phyloP scores from a whole-genome alignment of 2,888 invertebrate species.

The Dysmachus trigonus region DNA sequence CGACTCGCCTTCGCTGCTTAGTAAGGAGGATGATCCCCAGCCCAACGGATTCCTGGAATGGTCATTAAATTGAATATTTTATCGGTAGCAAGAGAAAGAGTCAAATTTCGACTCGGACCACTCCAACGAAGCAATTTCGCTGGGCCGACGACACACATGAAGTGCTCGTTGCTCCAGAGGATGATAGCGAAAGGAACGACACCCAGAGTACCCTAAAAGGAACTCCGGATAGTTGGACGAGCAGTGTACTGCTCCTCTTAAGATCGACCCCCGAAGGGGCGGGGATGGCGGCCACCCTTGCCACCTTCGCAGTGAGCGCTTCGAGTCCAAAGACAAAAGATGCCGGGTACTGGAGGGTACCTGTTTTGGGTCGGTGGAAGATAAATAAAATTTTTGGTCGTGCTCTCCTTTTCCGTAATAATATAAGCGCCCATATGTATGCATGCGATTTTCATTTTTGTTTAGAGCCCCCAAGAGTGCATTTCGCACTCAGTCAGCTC shows the following conservation, averaged over 20 bases:
- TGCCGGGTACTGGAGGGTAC: not conserved
- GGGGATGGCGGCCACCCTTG: not conserved
- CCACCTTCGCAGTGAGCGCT: not conserved
- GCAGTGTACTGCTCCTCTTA: not conserved
- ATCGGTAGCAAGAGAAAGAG: constrained; percentile 49
- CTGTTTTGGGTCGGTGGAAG: not conserved
- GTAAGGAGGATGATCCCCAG: not conserved
- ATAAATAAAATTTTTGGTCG: constrained; percentile 40
- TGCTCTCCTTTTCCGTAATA: constrained; percentile 40
- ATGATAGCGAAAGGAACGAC: constrained; percentile 10
- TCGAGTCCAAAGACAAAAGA: not conserved
- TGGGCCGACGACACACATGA: not conserved
- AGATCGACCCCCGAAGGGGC: constrained; percentile 21
- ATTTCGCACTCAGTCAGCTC: constrained; percentile 63
- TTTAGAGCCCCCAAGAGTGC: constrained; percentile 66
- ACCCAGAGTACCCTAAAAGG: constrained; percentile 14
- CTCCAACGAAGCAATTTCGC: constrained; percentile 8
- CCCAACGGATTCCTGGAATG: constrained; percentile 45
- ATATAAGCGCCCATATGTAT: constrained; percentile 65
- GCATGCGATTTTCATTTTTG: constrained; percentile 66
- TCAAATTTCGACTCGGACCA: constrained; percentile 49
- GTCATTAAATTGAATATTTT: constrained; percentile 63
- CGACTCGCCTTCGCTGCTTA: not conserved
- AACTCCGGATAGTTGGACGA: not conserved
- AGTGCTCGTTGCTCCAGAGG: not conserved